Base-by-base conservation (phyloP, 2,888 invertebrate genomes). In the Trichacis sp. region DNA sequence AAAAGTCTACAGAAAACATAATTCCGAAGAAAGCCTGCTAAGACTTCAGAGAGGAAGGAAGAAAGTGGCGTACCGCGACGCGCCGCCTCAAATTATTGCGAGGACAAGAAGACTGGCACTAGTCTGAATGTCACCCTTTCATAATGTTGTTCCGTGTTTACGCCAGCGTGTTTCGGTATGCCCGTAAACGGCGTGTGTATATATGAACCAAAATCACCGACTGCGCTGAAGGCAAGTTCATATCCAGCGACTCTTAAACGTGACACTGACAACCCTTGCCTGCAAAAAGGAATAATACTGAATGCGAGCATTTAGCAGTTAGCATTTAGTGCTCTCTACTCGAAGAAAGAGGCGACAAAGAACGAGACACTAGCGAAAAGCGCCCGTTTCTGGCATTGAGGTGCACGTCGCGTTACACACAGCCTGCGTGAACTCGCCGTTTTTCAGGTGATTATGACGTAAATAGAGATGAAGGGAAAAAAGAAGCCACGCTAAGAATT, bases 341-440 rank as follows among this genome's bases (percentile, higher is more conserved):
- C 58, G 60, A 60, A 59, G 69, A 68, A 71, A 66, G 71, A 69
- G 60, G 46, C 15, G 57, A 40, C 19, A 42, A 30, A 42, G 20
- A n/a, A n/a, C n/a, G n/a, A n/a, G n/a, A n/a, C n/a, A n/a, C n/a
- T n/a, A n/a, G 64, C 58, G 59, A 66, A 53, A 59, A 65, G 48
- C 61, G 49, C 67, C 69, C 73, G 74, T 72, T 76, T 71, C 64
- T 63, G 72, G 73, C 75, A 78, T 78, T 81, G 76, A 81, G 78
- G 75, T 76, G 77, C 77, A 78, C 78, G 79, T 78, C 75, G 70
- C 81, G 75, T 81, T 81, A 77, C 75, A 76, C 76, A 73, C 75
- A 78, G 80, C 77, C 75, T 75, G 74, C 77, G 77, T 73, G 72
- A 69, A 74, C 73, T 70, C 58, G 51, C 74, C 72, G 69, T 73